Conservation (phyloP, 2,888 invertebrate genomes). For the Mythimna impura region DNA sequence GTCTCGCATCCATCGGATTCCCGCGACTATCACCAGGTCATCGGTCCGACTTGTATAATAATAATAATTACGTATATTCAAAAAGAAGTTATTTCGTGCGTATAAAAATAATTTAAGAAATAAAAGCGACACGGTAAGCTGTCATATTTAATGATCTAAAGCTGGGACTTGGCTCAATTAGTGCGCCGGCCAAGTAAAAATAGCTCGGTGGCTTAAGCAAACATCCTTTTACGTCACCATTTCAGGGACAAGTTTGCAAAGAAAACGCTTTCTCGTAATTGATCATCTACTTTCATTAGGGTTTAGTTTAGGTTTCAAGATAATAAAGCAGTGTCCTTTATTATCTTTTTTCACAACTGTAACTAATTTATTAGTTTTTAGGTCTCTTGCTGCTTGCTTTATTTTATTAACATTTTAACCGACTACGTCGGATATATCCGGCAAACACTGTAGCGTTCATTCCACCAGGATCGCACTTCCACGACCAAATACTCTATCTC, state of each 20-base stretch:
- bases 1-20: too few relatives aligned
- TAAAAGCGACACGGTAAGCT: conserved; percentile 36
- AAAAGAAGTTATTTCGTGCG: conserved; percentile 22
- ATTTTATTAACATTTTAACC: neutral
- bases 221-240: conserved; percentile 78
- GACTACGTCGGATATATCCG: too few relatives aligned
- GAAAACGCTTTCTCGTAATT: conserved; percentile 46
- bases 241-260: conserved; percentile 54
- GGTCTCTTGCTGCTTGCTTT: neutral
- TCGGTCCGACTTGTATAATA: too few relatives aligned
- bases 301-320: conserved; percentile 11
- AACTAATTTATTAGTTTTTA: neutral
- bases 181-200: conserved; percentile 68
- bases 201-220: conserved; percentile 69
- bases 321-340: neutral
- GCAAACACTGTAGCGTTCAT: too few relatives aligned
- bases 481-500: too few relatives aligned
- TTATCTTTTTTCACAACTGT: neutral
- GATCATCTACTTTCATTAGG: conserved; percentile 51
- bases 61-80: too few relatives aligned
- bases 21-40: too few relatives aligned
- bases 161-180: conserved; percentile 65
- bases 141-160: conserved; percentile 52
- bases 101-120: conserved; percentile 26
- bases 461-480: too few relatives aligned